Evolutionary conservation across 2,888 invertebrate species (phyloP).

Genomic region (Thereva unica): DNA sequence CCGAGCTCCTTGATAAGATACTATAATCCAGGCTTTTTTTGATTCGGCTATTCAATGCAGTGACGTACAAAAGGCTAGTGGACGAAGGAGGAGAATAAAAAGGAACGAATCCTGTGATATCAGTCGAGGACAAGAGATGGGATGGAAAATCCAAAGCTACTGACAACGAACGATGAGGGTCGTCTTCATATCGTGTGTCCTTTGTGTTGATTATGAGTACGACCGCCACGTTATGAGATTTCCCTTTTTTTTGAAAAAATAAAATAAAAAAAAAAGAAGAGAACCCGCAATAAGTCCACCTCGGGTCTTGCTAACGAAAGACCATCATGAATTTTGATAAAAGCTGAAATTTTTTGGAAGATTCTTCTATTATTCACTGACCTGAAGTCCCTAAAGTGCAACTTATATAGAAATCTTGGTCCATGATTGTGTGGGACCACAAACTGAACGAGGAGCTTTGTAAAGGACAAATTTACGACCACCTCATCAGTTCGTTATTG

Average conservation of each 20-base stretch:
- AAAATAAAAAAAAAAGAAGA: too few relatives aligned
- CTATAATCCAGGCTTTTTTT: constrained; percentile 24
- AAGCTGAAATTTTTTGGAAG: too few relatives aligned
- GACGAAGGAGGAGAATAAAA: constrained; percentile 20
- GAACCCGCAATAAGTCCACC: constrained; percentile 11
- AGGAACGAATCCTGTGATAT: constrained; percentile 2
- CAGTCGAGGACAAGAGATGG: constrained; percentile 7
- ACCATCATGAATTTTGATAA: too few relatives aligned
- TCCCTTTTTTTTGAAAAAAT: constrained; percentile 12
- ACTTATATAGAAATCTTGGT: too few relatives aligned
- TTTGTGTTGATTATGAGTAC: constrained; percentile 27
- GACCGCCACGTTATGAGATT: constrained; percentile 29
- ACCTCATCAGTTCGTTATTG: too few relatives aligned
- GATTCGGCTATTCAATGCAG: constrained; percentile 23
- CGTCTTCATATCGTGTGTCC: constrained; percentile 12
- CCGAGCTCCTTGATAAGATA: constrained; percentile 27
- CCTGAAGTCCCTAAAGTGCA: too few relatives aligned
- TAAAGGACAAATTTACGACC: too few relatives aligned
- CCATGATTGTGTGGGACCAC: too few relatives aligned
- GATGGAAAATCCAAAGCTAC: constrained; percentile 6
- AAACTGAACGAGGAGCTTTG: too few relatives aligned
- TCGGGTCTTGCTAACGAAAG: constrained; percentile 1
- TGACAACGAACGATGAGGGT: constrained; percentile 13
- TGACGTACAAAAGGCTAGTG: constrained; percentile 28
- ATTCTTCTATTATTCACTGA: too few relatives aligned